Percentiles rank a stretch among this genome's conserved stretches.
phyloP scores from a whole-genome alignment of 1,140 invertebrate species.

The Venturia canescens region DNA sequence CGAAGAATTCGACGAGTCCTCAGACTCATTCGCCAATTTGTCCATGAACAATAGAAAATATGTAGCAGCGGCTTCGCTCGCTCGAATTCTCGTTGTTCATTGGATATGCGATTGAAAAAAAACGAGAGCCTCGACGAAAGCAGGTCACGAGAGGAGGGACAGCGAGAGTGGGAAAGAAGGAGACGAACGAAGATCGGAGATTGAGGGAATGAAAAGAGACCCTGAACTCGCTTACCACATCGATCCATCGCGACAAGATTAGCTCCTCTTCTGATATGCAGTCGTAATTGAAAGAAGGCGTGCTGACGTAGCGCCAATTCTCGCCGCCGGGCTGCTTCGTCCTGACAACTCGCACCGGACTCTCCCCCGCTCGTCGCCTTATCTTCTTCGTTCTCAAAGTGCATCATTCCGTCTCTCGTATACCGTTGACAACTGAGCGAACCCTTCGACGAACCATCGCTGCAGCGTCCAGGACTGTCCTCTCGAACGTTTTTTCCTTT shows the following conservation, averaged over 20 bases:
- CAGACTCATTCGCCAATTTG: too few species aligned
- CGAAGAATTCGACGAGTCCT: too few species aligned
- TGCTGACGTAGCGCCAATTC: conserved; percentile 87
- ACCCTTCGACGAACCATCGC: conserved; percentile 61
- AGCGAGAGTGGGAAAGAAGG: background rate
- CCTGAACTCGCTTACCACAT: conserved; percentile 84
- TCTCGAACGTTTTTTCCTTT: conserved; percentile 57
- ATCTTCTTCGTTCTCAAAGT: conserved; percentile 65
- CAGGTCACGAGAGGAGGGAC: background rate
- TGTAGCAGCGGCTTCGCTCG: background rate
- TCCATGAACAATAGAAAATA: too few species aligned
- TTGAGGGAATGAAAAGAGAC: background rate
- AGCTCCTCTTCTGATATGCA: conserved; percentile 91
- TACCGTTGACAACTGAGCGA: conserved; percentile 46
- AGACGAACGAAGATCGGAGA: background rate
- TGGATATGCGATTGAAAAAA: background rate
- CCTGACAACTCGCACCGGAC: conserved; percentile 70
- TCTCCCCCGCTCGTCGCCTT: conserved; percentile 63
- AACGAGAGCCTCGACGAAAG: conserved; percentile 1
- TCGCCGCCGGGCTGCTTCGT: conserved; percentile 81
- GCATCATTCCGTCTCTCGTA: conserved; percentile 62
- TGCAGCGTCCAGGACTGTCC: conserved; percentile 62
- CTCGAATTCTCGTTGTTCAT: background rate
- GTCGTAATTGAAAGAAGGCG: conserved; percentile 93
- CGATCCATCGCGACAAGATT: conserved; percentile 96